These are phyloP conservation scores for Syngnathus typhle DNA, from an alignment of 2,113 vertebrate species.

Conservation along the genomic window DNA sequence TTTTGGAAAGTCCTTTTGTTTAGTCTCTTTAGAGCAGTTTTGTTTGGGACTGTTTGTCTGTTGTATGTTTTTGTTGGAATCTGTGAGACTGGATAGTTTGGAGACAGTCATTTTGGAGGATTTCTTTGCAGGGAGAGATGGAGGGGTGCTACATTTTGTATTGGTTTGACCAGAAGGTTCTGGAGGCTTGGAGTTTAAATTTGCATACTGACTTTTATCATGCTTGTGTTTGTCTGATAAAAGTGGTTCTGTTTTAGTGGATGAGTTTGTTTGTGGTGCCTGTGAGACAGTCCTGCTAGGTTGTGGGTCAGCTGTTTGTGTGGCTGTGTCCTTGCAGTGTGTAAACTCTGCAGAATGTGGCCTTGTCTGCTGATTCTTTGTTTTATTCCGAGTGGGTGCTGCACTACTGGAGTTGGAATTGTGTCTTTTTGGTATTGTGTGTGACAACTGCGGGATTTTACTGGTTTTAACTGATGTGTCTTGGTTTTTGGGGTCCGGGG, in stretches of 20 bases:
- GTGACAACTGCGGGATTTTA: conserved; percentile 49
- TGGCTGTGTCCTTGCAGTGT: conserved; percentile 56
- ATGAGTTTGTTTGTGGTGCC: conserved; percentile 9
- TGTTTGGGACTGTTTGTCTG: conserved; percentile 18
- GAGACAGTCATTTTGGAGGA: conserved; percentile 17
- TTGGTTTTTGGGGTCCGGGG: conserved; percentile 38
- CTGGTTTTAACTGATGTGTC: conserved; percentile 26
- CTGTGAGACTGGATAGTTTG: conserved; percentile 37
- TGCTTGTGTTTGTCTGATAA: conserved; percentile 25
- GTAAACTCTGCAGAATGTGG: conserved; percentile 58
- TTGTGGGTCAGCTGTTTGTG: conserved; percentile 50
- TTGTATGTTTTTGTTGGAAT: conserved; percentile 43
- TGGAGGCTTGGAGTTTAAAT: conserved; percentile 33
- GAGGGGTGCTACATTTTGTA: conserved; percentile 29
- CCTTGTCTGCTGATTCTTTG: conserved; percentile 39
- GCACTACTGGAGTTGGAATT: conserved; percentile 44
- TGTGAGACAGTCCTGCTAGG: conserved; percentile 19
- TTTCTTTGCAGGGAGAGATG: conserved; percentile 45
- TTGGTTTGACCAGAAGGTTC: conserved; percentile 27
- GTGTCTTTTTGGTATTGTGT: conserved; percentile 62
- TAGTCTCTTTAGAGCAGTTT: conserved; percentile 19
- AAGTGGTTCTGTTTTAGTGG: conserved; percentile 14
- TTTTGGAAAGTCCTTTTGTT: conserved; percentile 43
- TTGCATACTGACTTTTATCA: conserved; percentile 18
- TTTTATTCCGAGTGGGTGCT: conserved; percentile 30